Evolutionary conservation across 2,797 vertebrate genomes (phyloP).

Genomic region (Picus viridis): DNA sequence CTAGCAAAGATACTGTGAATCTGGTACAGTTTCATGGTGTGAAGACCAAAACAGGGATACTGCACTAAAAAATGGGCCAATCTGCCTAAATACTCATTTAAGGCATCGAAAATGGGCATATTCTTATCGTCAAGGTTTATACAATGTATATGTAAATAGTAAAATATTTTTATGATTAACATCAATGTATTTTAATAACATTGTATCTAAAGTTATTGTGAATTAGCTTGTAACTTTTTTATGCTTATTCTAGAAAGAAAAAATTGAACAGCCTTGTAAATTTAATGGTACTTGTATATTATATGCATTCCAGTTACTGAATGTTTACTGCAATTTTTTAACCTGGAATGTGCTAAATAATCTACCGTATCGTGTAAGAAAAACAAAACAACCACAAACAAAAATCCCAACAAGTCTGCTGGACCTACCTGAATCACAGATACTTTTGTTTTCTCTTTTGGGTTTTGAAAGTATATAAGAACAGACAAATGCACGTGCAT

Average conservation of each 20-base stretch:
- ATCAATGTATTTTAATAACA: slow-evolving; percentile 93
- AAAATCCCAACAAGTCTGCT: background rate
- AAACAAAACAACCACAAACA: background rate
- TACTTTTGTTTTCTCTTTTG: slow-evolving; percentile 28
- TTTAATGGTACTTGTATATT: slow-evolving; percentile 74
- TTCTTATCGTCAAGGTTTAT: slow-evolving; percentile 80
- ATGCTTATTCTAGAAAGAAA: slow-evolving; percentile 75
- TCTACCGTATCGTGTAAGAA: slow-evolving; percentile 60
- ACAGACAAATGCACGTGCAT: background rate
- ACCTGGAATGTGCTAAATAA: slow-evolving; percentile 72
- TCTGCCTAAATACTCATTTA: slow-evolving; percentile 59
- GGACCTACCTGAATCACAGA: slow-evolving; percentile 66
- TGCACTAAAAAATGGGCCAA: slow-evolving; percentile 69
- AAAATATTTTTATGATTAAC: slow-evolving; percentile 96
- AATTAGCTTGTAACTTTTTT: slow-evolving; percentile 80
- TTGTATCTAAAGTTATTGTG: slow-evolving; percentile 78
- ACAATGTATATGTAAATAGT: slow-evolving; percentile 89
- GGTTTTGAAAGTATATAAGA: slow-evolving; percentile 10
- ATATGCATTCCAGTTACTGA: slow-evolving; percentile 77
- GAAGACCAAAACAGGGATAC: slow-evolving; percentile 82
- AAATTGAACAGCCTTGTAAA: slow-evolving; percentile 72
- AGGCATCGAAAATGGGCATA: slow-evolving; percentile 75
- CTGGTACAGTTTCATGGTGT: slow-evolving; percentile 67
- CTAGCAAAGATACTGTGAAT: slow-evolving; percentile 41
- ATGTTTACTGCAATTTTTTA: slow-evolving; percentile 76